phyloP scores from a whole-genome alignment of 2,113 vertebrate species.

The Poeciliopsis turrubarensis region DNA sequence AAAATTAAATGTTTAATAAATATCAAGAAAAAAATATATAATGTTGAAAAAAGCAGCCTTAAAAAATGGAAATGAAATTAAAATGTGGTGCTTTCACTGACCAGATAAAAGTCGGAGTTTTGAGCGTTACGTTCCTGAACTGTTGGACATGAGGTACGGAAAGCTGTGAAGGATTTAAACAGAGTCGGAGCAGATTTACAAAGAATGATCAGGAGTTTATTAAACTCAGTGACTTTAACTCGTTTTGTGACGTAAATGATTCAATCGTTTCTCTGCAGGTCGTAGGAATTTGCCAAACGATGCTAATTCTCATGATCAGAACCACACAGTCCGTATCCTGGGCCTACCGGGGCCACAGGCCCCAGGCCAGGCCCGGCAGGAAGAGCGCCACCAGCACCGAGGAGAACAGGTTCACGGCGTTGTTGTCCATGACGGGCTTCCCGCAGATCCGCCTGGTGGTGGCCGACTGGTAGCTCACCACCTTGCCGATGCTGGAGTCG shows the following conservation, averaged over 20 bases:
- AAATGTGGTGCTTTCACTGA: no score
- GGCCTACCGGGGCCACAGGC: constrained; percentile 84
- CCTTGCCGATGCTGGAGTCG: constrained; percentile 86
- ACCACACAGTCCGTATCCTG: not conserved
- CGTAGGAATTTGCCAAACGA: not conserved
- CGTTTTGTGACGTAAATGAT: not conserved
- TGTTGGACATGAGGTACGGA: not conserved
- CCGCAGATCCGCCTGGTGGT: constrained; percentile 86
- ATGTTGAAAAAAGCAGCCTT: no score
- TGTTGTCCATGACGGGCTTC: constrained; percentile 96
- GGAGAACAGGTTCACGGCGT: constrained; percentile 94
- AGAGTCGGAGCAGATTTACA: not conserved
- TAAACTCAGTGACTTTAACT: not conserved
- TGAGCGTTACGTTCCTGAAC: not conserved
- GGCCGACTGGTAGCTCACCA: constrained; percentile 84
- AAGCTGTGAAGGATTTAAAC: not conserved
- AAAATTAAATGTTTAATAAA: no score
- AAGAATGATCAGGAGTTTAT: constrained; percentile 2
- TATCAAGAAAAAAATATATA: no score
- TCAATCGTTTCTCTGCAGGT: not conserved
- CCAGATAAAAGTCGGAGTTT: not conserved
- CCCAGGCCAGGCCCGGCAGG: constrained; percentile 88
- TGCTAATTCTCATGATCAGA: no score
- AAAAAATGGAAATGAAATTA: no score
- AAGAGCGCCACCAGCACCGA: constrained; percentile 87